phyloP scores from a whole-genome alignment of 2,113 vertebrate species.

The Holacanthus passer region DNA sequence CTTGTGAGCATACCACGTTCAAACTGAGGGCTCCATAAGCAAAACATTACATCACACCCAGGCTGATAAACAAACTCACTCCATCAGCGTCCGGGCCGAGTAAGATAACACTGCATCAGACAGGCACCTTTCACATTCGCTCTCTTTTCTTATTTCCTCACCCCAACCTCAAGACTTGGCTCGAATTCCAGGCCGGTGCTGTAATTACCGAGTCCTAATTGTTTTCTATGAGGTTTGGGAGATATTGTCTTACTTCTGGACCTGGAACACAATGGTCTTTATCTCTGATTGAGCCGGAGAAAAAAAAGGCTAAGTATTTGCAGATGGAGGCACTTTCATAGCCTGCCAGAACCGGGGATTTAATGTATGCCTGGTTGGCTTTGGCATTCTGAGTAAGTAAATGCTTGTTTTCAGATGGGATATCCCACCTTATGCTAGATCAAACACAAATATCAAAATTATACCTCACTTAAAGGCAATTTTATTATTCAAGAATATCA shows the following conservation, averaged over 20 bases:
- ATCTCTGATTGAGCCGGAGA: constrained; percentile 74
- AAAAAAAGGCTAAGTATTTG: constrained; percentile 73
- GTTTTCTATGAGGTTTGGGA: constrained; percentile 78
- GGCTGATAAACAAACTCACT: constrained; percentile 59
- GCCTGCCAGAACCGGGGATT: constrained; percentile 73
- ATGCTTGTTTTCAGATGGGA: constrained; percentile 68
- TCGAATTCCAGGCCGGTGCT: constrained; percentile 68
- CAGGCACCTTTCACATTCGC: constrained; percentile 57
- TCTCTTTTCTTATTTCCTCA: constrained; percentile 48
- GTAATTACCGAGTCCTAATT: constrained; percentile 78
- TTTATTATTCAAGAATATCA: constrained; percentile 55
- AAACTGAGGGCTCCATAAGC: constrained; percentile 46
- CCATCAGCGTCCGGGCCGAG: constrained; percentile 41
- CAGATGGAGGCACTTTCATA: constrained; percentile 78
- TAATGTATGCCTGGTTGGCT: constrained; percentile 75
- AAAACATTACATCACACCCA: constrained; percentile 76
- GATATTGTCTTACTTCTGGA: constrained; percentile 78
- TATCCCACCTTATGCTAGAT: constrained; percentile 61
- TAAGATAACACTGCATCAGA: constrained; percentile 70
- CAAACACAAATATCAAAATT: constrained; percentile 64
- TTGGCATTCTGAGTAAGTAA: constrained; percentile 63
- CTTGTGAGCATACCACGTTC: constrained; percentile 24
- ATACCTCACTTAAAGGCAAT: constrained; percentile 59
- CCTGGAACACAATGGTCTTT: constrained; percentile 73
- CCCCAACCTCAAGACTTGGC: constrained; percentile 53